Base-by-base conservation (phyloP, 2,888 invertebrate genomes). In the Himalopsyche kuldschensis region DNA sequence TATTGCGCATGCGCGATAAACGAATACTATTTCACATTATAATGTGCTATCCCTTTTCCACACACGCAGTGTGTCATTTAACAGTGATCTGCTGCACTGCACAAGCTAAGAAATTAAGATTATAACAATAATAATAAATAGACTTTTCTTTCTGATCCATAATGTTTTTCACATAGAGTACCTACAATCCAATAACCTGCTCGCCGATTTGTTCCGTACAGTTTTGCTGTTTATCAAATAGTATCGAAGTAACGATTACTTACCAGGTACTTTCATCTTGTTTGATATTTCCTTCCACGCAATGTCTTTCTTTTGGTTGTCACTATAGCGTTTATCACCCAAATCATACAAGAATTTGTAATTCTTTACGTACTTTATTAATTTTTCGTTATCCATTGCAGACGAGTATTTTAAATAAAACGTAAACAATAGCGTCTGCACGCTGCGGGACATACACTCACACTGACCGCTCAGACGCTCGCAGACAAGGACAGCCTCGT, bases 331-430 rank as follows among this genome's bases (percentile, higher is more conserved):
- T 0, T 76, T 41, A 78, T 81, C 55, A 55, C 47, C 79, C 17
- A 81, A 46, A 63, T 85, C 85, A 79, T 81, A 82, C n/a, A 84
- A 41, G 47, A 79, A 78, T 75, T 75, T 78, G 81, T 84, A 75
- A 75, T 63, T 48, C 79, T 55, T 84, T 15, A 84, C 78, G 17
- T 69, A 69, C 24, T 85, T 79, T 27, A 85, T 84, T 80, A 85
- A 79, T 78, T 76, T 76, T 46, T 78, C 84, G 15, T 79, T 75
- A 32, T 85, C 48, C 75, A 84, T 84, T 55, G 55, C 20, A 3
- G 6, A 55, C 3, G 55, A 41, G n/a, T n/a, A n/a, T n/a, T 5
- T n/a, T 2, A 55, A 20, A 6, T 2, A 55, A 55, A 55, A 6
- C 55, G 10, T 55, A 20, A 20, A 24, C 55, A 20, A 10, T 55